A percentile compares a stretch with the other conserved stretches of the same genome.
phyloP scores from a whole-genome alignment of 2,888 invertebrate genomes.

The Endomychus coccineus region DNA sequence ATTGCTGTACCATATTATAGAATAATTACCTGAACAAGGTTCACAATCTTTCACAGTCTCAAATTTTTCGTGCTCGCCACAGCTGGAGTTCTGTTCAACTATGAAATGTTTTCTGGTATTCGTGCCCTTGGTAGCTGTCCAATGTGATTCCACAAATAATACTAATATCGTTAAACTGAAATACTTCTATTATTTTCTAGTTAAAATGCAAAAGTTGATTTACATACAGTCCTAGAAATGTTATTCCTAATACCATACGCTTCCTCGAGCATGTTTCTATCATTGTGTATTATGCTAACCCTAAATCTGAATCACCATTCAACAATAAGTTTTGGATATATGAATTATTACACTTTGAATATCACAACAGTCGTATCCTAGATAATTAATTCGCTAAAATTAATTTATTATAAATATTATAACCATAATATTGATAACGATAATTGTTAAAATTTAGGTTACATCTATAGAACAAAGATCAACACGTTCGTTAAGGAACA shows the following conservation, averaged over 20 bases:
- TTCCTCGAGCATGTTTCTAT: conserved; percentile 78
- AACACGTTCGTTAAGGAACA: too few species aligned
- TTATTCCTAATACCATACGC: conserved; percentile 74
- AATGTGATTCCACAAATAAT: conserved; percentile 72
- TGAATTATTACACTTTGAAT: too few species aligned
- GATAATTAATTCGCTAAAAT: too few species aligned
- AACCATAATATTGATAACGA: too few species aligned
- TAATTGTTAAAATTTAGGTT: too few species aligned
- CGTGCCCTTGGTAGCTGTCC: conserved; percentile 50
- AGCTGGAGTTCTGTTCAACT: conserved; percentile 70
- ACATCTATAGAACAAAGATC: too few species aligned
- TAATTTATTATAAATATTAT: too few species aligned
- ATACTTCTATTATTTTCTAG: conserved; percentile 23
- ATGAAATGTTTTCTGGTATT: conserved; percentile 56
- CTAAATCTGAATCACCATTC: too few species aligned
- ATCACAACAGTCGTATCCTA: too few species aligned
- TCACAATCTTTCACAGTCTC: conserved; percentile 70
- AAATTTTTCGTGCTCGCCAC: conserved; percentile 66
- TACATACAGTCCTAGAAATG: conserved; percentile 67
- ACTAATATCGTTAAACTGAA: conserved; percentile 72
- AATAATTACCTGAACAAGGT: conserved; percentile 64
- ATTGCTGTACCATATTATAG: not conserved
- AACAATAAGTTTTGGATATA: too few species aligned
- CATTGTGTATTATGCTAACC: too few species aligned
- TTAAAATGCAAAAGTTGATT: not conserved